Base-by-base conservation (phyloP, 2,797 vertebrate species). In the Danio jaintianensis region DNA sequence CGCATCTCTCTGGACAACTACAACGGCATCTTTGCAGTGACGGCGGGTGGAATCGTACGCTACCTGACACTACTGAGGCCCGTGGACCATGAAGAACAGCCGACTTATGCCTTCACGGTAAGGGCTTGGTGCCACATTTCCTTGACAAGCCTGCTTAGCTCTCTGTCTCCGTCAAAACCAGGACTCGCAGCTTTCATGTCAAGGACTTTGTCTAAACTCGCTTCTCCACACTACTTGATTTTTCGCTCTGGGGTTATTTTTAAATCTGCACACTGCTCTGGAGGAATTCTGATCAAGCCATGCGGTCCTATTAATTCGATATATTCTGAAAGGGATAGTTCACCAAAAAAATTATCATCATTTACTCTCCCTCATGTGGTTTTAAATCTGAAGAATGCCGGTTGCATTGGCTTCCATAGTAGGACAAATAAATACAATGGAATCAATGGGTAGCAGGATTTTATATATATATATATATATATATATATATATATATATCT, bases 61-160 rank as follows among this genome's bases (percentile, higher is more conserved):
- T 96, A 96, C 90, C 94, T 99, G 86, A 99, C 95, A 9, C 91
- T 99, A 84, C 91, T 96, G 85, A 95, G 95, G 80, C 96, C 97
- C 0, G 92, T 99, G 75, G 98, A 99, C 92, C 94, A 97, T 86
- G 98, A 99, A 89, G 91, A 91, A 1, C 96, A 97, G 82, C 94
- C 97, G 81, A 93, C 93, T 62, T 99, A 99, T 79, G 95, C 92
- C 20, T 98, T 99, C 84, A 96, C 90, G 85, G 97, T 98, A 93
- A 93, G 93, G 50, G 43, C 59, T 13, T 6, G 4, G n/a, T 78
- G 76, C 66, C 66, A 78, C 55, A 66, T 61, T 59, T 58, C n/a
- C 55, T 58, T 79, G 67, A 59, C 61, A 58, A 53, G 48, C 42
- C 64, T 63, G 52, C 42, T 78, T 69, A 69, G 56, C 70, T 67